Base-by-base conservation (phyloP, 2,888 invertebrate species). In the Aricia artaxerxes region DNA sequence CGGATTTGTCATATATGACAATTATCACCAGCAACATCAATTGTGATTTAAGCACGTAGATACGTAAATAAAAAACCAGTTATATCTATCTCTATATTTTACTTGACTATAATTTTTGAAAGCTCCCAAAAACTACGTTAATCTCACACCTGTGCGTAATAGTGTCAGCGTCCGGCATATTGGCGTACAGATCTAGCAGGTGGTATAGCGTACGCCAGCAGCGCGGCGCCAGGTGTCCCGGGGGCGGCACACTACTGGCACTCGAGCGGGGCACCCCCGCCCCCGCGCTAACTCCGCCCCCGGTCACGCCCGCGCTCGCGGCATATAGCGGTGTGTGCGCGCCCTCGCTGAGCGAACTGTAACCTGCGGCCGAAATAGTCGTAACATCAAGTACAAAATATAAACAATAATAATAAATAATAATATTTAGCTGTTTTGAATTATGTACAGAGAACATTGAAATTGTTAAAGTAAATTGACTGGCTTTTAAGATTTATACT, bases 121-220 rank as follows among this genome's bases (percentile, higher is more conserved):
- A 53, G 4, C 53, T 3, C 2, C 53, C 4, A 24, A 24, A 61
- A 6, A 61, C 2, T 13, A 69, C 11, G 31, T 35, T 69, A 1
- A 13, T 1, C 2, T 61, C 61, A 13, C 7, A 95, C 95, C 97
- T 95, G 89, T 97, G 97, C 53, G 97, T 96, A 73, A 99, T 97
- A 0, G 98, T 99, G 91, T 99, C 99, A 0, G 98, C 98, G 87
- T 99, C 99, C 0, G 99, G 98, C 96, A 98, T 97, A 77, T 97
- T 98, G 6, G 98, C 98, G 88, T 99, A 99, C 78, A 99, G 91
- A 87, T 99, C 98, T 79, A 99, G 93, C 81, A 99, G 95, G 89
- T 98, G 97, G 89, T 98, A 98, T 83, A 99, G 97, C 0, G 98
- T 99, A 87, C 98, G 97, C 99, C 99, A 99, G 88, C 99, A 99